Base-by-base conservation (phyloP, 2,113 vertebrate species). In the Toxostoma redivivum region DNA sequence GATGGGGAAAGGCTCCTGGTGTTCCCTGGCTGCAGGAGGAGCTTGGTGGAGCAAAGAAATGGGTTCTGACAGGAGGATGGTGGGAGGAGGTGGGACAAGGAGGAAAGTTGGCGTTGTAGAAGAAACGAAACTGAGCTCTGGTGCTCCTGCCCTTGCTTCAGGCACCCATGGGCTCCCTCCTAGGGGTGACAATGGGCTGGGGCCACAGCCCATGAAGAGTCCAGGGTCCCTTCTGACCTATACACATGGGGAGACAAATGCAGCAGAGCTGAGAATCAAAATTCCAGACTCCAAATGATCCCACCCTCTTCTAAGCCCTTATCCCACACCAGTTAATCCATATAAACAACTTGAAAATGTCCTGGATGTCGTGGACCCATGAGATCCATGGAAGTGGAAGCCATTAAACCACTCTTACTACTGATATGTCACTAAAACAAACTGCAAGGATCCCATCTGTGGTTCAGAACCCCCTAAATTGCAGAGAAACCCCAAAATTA, bases 151-250 rank as follows among this genome's bases (percentile, higher is more conserved):
- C 56, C 60, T 70, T 31, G 48, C 50, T n/a, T 19, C 15, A 3
- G 9, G 21, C 14, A 11, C 9, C 9, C 44, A 33, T 0, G 4
- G 37, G 27, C 0, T 40, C 3, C 1, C 21, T 81, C 15, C 57
- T 45, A 4, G 30, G 31, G 37, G 56, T 50, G 38, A 30, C 31
- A 50, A 16, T 0, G 0, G 37, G 30, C 31, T 47, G 53, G 35
- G 27, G 4, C 11, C 30, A 10, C 12, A 35, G 66, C 19, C 16
- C 35, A 37, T 9, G 4, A 3, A 10, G 24, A 35, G 21, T 3
- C 35, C 16, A 13, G 42, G 35, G 20, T 25, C 45, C 54, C 42
- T 24, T 15, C 42, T 37, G 54, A 24, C 12, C 24, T 23, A n/a
- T 50, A 18, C 13, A 30, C 53, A 22, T 0, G 4, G 7, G 33